A percentile compares a stretch with the other conserved stretches of the same genome.
Evolutionary conservation across 53 echinoderm and acorn worm genomes (phyloP).

Genomic region (Apostichopus leukothele): DNA sequence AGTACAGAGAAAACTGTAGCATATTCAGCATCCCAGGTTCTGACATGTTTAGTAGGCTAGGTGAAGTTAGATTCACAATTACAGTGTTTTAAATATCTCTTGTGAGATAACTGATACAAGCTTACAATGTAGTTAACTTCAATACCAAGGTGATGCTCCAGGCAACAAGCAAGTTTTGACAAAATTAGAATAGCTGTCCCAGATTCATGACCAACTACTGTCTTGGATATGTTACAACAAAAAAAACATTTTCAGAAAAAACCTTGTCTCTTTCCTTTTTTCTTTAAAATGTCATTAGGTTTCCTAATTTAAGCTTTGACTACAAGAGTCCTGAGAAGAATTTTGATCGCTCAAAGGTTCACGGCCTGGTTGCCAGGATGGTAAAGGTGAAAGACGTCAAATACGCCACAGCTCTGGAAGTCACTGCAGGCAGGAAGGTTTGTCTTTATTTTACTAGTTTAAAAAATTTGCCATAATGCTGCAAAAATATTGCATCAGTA

Average conservation of each 20-base stretch:
- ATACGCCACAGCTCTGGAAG: slow-evolving; percentile 90
- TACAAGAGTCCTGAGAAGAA: slow-evolving; percentile 93
- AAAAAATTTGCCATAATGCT: neutral
- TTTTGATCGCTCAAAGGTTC: slow-evolving; percentile 94
- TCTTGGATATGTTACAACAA: neutral
- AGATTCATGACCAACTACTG: neutral
- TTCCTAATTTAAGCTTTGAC: slow-evolving; percentile 93
- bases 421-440: slow-evolving; percentile 94
- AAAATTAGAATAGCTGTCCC: neutral
- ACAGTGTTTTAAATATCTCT: too few species aligned
- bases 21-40: too few species aligned
- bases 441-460: neutral
- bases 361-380: slow-evolving; percentile 91
- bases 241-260: neutral
- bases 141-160: too few species aligned
- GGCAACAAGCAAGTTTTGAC: too few species aligned
- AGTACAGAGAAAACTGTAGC: too few species aligned
- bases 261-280: neutral
- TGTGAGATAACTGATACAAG: too few species aligned
- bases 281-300: slow-evolving; percentile 51
- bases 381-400: slow-evolving; percentile 90
- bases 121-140: too few species aligned
- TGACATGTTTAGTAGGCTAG: too few species aligned
- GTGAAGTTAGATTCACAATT: too few species aligned
- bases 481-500: too few species aligned